These are phyloP conservation scores for Staurois parvus DNA, from an alignment of 2,797 vertebrate genomes.

Conservation along the genomic window DNA sequence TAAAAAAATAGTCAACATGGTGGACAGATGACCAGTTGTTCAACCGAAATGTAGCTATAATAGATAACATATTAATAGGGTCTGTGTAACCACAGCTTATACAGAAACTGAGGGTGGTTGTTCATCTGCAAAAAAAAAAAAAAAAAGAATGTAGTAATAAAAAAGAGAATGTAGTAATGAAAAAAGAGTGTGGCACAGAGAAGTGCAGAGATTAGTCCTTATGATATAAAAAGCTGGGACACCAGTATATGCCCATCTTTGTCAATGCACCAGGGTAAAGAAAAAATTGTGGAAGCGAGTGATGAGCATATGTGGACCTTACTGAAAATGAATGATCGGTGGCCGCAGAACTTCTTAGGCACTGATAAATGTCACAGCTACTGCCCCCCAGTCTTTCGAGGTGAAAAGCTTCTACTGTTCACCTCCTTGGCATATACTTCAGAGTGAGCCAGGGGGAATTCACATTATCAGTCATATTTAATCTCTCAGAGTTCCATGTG, in stretches of 20 bases:
- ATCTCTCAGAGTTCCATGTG: not conserved
- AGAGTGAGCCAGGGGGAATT: not conserved
- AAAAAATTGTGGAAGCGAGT: too few relatives aligned
- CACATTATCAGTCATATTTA: not conserved
- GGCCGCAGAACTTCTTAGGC: not conserved
- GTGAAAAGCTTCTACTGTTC: not conserved
- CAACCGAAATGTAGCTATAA: not conserved
- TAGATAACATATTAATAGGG: not conserved
- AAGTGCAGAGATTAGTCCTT: not conserved
- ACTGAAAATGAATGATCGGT: too few relatives aligned
- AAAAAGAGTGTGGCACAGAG: too few relatives aligned
- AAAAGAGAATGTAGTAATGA: not conserved
- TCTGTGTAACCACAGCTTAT: not conserved
- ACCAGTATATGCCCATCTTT: not conserved
- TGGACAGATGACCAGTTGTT: not conserved
- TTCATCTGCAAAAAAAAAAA: not conserved
- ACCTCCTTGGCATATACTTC: not conserved
- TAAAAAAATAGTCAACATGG: too few relatives aligned
- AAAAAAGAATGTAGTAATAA: not conserved
- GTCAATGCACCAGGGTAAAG: not conserved
- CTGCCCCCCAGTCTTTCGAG: not conserved
- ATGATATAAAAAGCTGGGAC: not conserved
- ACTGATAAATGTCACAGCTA: not conserved
- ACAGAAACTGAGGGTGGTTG: not conserved
- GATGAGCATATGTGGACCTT: too few relatives aligned